Conservation (phyloP, 2,113 vertebrate genomes). For the Scomber colias region DNA sequence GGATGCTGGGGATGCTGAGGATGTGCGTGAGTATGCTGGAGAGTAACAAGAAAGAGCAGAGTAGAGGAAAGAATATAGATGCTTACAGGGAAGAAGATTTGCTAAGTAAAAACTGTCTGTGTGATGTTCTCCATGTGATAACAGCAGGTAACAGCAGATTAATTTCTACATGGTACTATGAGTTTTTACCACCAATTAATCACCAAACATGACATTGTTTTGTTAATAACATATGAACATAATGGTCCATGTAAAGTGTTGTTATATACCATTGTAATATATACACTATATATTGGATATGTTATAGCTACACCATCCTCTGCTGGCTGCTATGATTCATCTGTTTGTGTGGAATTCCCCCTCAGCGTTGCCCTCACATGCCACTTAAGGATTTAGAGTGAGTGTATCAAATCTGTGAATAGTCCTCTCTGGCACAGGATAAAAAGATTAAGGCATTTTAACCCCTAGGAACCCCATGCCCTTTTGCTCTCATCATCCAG, state of each 20-base stretch:
- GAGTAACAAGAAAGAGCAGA: constrained; percentile 42
- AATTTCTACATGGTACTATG: neutral
- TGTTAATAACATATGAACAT: neutral
- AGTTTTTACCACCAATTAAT: constrained; percentile 1
- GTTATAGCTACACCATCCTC: constrained; percentile 26
- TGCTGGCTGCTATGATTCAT: constrained; percentile 56
- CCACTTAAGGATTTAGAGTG: constrained; percentile 79
- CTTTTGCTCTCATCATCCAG: constrained; percentile 67
- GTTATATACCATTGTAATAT: constrained; percentile 30
- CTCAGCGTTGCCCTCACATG: constrained; percentile 47
- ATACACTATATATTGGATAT: constrained; percentile 3
- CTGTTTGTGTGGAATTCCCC: constrained; percentile 58
- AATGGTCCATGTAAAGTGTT: neutral
- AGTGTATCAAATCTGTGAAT: constrained; percentile 82
- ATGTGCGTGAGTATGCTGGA: constrained; percentile 54
- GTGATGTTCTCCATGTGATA: constrained; percentile 27
- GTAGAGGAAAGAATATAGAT: constrained; percentile 39
- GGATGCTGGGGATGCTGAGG: constrained; percentile 73
- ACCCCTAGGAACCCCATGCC: constrained; percentile 68
- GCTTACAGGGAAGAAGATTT: neutral
- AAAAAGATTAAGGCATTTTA: constrained; percentile 84
- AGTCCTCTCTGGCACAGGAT: constrained; percentile 75
- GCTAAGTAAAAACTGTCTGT: neutral
- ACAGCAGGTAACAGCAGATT: constrained; percentile 10
- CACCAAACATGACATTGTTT: constrained; percentile 9